phyloP scores from a whole-genome alignment of 2,888 invertebrate genomes.

The Anticlea derivata region DNA sequence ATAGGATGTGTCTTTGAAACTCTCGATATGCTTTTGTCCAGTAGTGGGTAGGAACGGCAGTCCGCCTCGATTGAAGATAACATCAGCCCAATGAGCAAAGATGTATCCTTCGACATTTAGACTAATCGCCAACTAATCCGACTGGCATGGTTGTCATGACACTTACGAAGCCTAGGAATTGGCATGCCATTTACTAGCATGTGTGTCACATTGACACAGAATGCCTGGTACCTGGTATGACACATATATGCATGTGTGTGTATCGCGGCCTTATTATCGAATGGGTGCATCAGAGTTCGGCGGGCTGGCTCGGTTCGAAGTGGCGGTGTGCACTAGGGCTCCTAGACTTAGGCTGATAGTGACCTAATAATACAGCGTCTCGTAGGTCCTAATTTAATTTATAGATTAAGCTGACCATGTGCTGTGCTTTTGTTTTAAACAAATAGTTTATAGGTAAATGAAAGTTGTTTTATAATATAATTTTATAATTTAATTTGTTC shows the following conservation, averaged over 20 bases:
- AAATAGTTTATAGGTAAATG: conserved; percentile 76
- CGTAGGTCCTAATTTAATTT: conserved; percentile 74
- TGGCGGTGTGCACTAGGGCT: conserved; percentile 69
- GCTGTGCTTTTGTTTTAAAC: conserved; percentile 84
- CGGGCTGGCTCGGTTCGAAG: conserved; percentile 40
- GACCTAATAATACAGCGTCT: conserved; percentile 64
- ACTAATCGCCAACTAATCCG: too few species aligned
- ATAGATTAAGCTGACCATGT: conserved; percentile 81
- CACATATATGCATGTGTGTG: too few species aligned
- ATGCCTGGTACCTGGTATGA: too few species aligned
- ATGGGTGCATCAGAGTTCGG: background rate
- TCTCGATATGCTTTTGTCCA: conserved; percentile 81
- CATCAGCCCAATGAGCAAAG: conserved; percentile 15
- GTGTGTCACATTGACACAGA: too few species aligned
- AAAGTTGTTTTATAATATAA: conserved; percentile 70
- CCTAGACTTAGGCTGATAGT: conserved; percentile 74
- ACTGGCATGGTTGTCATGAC: too few species aligned
- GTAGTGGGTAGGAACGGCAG: conserved; percentile 54
- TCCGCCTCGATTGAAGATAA: conserved; percentile 30
- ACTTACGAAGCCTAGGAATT: too few species aligned
- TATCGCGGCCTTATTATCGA: too few species aligned
- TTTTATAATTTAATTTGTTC: conserved; percentile 60
- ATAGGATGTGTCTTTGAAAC: conserved; percentile 80
- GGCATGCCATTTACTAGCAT: too few species aligned
- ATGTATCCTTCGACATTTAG: background rate